Conservation (phyloP, 2,113 vertebrate species). For the Eublepharis macularius region DNA sequence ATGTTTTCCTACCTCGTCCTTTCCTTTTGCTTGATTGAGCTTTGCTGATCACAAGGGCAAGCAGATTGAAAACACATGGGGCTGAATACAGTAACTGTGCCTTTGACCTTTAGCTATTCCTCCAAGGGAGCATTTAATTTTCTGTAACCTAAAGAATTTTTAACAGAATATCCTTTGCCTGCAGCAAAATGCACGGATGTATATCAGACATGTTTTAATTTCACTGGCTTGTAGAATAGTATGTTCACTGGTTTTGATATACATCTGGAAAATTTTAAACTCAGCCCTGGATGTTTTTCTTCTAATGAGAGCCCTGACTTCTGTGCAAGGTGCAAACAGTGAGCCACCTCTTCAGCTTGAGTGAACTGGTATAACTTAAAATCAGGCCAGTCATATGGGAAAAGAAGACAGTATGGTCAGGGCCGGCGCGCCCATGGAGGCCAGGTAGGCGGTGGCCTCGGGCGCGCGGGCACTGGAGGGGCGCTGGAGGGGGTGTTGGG, state of each 20-base stretch:
- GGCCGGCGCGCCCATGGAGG: too few relatives aligned
- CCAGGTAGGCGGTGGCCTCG: too few relatives aligned
- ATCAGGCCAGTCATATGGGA: background rate
- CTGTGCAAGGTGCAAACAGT: constrained; percentile 40
- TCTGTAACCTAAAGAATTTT: constrained; percentile 67
- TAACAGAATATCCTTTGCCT: constrained; percentile 69
- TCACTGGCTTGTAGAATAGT: constrained; percentile 66
- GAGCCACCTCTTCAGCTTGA: background rate
- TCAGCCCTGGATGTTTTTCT: constrained; percentile 43
- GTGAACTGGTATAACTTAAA: constrained; percentile 12
- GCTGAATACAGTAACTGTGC: constrained; percentile 64
- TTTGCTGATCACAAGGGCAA: constrained; percentile 68
- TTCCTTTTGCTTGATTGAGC: constrained; percentile 61
- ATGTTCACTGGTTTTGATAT: constrained; percentile 65
- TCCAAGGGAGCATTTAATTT: constrained; percentile 71
- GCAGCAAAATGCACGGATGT: constrained; percentile 63
- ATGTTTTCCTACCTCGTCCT: constrained; percentile 29
- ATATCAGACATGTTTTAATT: constrained; percentile 69
- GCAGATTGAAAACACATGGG: constrained; percentile 71
- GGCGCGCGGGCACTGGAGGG: too few relatives aligned
- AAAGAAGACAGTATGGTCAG: background rate
- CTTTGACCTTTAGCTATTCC: constrained; percentile 66
- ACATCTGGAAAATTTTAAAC: constrained; percentile 64
- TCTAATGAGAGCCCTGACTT: constrained; percentile 48
- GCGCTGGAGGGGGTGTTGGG: too few relatives aligned